phyloP scores from a whole-genome alignment of 2,888 invertebrate species.

The Incurvaria masculella region DNA sequence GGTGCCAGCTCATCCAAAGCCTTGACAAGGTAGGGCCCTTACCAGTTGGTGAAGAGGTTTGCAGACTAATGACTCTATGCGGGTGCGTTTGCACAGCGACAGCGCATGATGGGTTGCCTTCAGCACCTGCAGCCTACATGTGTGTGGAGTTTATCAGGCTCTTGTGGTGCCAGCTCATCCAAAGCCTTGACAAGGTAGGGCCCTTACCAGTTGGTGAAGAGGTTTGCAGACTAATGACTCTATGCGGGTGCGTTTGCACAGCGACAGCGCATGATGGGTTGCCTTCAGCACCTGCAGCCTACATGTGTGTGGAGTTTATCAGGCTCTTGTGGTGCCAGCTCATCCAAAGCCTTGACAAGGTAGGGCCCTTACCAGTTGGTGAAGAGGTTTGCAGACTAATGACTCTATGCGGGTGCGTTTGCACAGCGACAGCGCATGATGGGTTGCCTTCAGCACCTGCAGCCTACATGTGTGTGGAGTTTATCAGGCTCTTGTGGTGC shows the following conservation, averaged over 20 bases:
- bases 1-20: no score
- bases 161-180: conserved; percentile 87
- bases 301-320: no score
- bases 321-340: conserved; percentile 5
- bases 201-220: conserved; percentile 88
- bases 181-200: conserved; percentile 77
- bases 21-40: no score
- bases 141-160: conserved; percentile 98
- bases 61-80: conserved; percentile 74
- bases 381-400: no score
- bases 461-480: no score
- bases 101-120: conserved; percentile 93
- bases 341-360: no score
- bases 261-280: conserved; percentile 93
- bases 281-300: conserved; percentile 93
- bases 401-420: no score
- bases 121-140: conserved; percentile 98
- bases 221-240: conserved; percentile 70
- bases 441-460: no score
- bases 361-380: no score
- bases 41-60: conserved; percentile 81
- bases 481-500: no score
- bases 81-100: conserved; percentile 85
- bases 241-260: conserved; percentile 87
- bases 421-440: no score